phyloP scores from a whole-genome alignment of 2,888 invertebrate species.

The Chalcosyrphus nemorum region DNA sequence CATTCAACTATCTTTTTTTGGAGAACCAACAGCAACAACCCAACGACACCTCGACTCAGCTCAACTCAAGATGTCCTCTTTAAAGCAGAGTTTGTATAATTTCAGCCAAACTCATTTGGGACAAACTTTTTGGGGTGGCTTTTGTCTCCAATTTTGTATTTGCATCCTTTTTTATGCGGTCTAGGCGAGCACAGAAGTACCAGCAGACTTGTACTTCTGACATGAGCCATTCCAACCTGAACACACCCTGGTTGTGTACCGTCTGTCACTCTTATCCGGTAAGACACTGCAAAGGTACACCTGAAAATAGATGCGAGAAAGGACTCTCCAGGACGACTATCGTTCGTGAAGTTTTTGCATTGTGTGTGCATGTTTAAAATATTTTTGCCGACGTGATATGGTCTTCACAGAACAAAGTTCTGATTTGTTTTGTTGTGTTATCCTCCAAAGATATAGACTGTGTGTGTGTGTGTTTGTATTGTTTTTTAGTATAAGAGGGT shows the following conservation, averaged over 20 bases:
- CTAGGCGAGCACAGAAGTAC: not conserved
- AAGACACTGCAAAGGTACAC: not conserved
- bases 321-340: not conserved
- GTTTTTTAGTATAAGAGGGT: not conserved
- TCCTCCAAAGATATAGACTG: not conserved
- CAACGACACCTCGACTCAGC: not conserved
- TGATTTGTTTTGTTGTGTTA: constrained; percentile 29
- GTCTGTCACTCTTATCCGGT: constrained; percentile 20
- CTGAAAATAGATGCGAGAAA: not conserved
- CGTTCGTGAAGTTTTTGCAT: not conserved
- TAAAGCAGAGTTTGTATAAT: constrained; percentile 23
- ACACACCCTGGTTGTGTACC: not conserved
- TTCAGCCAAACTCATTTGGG: constrained; percentile 43
- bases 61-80: constrained; percentile 19
- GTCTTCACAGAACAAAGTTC: constrained; percentile 28
- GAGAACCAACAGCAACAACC: not conserved
- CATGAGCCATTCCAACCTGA: constrained; percentile 15
- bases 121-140: constrained; percentile 20
- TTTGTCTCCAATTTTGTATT: not conserved
- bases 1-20: not conserved
- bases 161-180: constrained; percentile 1
- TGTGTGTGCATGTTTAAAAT: not conserved
- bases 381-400: constrained; percentile 5
- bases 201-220: constrained; percentile 21
- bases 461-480: too few relatives aligned